phyloP scores from a whole-genome alignment of 2,888 invertebrate species.

The Lepidochrysops patricia region DNA sequence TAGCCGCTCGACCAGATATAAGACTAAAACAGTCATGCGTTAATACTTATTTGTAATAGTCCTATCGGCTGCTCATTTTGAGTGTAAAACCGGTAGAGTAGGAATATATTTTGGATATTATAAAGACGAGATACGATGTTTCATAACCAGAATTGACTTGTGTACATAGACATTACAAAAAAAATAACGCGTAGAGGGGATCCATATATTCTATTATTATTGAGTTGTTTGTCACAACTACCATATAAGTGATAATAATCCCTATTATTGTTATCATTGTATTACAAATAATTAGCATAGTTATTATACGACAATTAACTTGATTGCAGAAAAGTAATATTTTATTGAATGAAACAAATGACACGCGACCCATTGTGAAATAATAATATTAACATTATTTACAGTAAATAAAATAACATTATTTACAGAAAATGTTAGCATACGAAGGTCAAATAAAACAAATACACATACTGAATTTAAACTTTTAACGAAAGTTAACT shows the following conservation, averaged over 20 bases:
- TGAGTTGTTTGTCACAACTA: not conserved
- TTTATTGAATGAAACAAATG: not conserved
- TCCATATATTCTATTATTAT: not conserved
- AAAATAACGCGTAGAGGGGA: too few species aligned
- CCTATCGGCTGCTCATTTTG: too few species aligned
- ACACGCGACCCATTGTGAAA: not conserved
- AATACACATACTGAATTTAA: not conserved
- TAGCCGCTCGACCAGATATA: too few species aligned
- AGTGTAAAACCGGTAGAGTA: too few species aligned
- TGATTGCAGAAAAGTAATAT: not conserved
- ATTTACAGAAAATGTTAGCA: not conserved
- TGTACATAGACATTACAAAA: too few species aligned
- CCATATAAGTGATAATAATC: not conserved
- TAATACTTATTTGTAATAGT: too few species aligned
- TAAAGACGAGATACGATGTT: too few species aligned
- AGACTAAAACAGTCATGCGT: too few species aligned
- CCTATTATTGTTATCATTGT: not conserved
- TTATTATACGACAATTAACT: not conserved
- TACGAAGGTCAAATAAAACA: not conserved
- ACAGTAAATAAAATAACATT: not conserved
- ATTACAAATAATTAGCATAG: not conserved
- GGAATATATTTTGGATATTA: too few species aligned
- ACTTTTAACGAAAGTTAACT: not conserved
- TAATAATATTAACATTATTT: not conserved
- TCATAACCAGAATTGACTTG: too few species aligned